Evolutionary conservation across 2,888 invertebrate genomes (phyloP), one percentile per base, ranked within the genome.

Genomic region (Pollenia griseotomentosa): DNA sequence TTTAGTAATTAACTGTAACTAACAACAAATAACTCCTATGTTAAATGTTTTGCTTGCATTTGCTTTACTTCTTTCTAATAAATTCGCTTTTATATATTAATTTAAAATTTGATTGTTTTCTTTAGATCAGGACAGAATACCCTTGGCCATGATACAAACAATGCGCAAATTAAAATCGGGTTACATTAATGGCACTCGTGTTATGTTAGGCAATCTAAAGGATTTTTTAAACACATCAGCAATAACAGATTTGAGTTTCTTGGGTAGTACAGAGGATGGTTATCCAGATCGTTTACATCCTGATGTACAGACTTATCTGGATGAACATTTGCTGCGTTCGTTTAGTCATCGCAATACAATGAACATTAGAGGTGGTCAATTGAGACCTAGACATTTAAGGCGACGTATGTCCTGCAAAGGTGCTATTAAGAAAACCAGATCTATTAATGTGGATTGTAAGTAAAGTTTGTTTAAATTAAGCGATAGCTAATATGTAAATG

Each of bases 151-250:
- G 96, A 96, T 99, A 90, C 98, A 98, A 2, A 99, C 99, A 1
- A 98, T 99, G 96, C 98, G 99, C 92, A 99, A 99, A 94, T 94
- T 99, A 5, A 98, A 99, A 93, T 99, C 98, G 85, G 99, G 99
- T 11, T 99, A 99, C 92, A 98, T 99, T 77, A 99, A 99, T 92
- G 99, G 99, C n/a, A 99, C 99, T 0, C 95, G 99, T 90, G 99
- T 99, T 0, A 98, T 98, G 82, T 94, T 99, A 85, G 99, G 99
- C n/a, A 97, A 97, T 92, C 94, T 99, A 46, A 97, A 96, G 88
- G 99, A 99, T 89, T 99, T 99, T 93, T 94, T 99, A 83, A 99
- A 97, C 91, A 99, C 99, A 0, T 99, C 99, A 2, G 99, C 99
- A 88, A 97, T 99, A 66, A 99, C 99, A 1, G 99, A 99, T 94